phyloP scores from a whole-genome alignment of 2,113 vertebrate species.

The Laterallus jamaicensis region DNA sequence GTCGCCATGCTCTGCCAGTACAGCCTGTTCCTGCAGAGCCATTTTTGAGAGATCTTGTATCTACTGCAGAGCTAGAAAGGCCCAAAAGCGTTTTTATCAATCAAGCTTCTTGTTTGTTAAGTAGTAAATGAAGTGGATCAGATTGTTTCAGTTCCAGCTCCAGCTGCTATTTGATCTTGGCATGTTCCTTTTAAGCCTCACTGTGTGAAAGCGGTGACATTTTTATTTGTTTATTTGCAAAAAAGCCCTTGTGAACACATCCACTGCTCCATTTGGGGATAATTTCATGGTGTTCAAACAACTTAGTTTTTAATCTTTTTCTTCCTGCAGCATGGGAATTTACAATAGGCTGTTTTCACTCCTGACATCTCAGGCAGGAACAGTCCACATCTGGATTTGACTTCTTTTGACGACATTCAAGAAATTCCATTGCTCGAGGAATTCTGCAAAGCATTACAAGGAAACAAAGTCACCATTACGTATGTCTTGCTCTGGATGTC shows the following conservation, averaged over 20 bases:
- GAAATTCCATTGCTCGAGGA: neutral
- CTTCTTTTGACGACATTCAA: neutral
- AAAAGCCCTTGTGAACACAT: neutral
- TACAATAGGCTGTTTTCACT: neutral
- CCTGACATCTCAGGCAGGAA: neutral
- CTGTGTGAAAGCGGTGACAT: neutral
- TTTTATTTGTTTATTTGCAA: neutral
- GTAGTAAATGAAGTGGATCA: neutral
- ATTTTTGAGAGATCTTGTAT: neutral
- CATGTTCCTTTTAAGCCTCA: neutral
- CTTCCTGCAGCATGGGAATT: neutral
- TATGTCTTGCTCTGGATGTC: neutral
- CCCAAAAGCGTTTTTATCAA: neutral
- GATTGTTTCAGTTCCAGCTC: neutral
- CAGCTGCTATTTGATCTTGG: constrained; percentile 1
- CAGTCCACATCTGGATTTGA: neutral
- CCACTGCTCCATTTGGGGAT: neutral
- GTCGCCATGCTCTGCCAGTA: neutral
- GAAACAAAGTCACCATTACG: neutral
- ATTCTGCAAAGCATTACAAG: neutral
- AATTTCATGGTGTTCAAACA: neutral
- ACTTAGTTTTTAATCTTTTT: neutral
- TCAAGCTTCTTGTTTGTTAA: neutral
- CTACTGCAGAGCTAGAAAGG: neutral
- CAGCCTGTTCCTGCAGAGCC: neutral